A percentile compares a stretch with the other conserved stretches of the same genome.
phyloP scores from a whole-genome alignment of 2,113 vertebrate species.

The Catharus bicknelli region DNA sequence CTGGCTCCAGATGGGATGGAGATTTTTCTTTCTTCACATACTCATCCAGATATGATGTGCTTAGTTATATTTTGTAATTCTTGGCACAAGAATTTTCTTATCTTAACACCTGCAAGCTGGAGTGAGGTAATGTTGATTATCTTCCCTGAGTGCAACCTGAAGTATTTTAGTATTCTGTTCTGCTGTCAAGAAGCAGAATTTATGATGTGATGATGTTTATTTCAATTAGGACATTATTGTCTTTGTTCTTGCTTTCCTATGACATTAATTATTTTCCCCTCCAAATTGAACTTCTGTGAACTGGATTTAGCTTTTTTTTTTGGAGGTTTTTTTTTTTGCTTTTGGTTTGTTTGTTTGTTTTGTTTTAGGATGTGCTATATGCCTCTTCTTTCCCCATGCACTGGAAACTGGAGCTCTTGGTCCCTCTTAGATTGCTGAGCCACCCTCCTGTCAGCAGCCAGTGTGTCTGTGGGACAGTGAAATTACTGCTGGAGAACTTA shows the following conservation, averaged over 20 bases:
- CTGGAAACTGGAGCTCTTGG: constrained; percentile 5
- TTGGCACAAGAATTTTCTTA: background rate
- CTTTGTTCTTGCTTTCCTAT: background rate
- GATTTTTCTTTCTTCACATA: background rate
- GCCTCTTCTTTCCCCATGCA: background rate
- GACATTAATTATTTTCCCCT: background rate
- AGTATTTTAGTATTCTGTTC: background rate
- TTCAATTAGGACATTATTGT: background rate
- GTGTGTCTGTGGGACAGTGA: background rate
- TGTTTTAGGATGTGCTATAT: background rate
- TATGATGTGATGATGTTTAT: background rate
- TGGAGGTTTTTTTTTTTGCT: too few relatives aligned
- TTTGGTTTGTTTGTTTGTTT: background rate
- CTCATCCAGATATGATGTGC: background rate
- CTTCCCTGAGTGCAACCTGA: background rate
- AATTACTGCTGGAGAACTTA: constrained; percentile 5
- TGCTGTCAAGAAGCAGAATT: constrained; percentile 2
- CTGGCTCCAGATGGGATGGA: background rate
- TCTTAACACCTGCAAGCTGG: background rate
- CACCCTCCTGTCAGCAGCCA: constrained; percentile 4
- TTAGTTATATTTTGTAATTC: background rate
- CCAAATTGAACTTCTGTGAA: background rate
- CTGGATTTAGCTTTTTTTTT: background rate
- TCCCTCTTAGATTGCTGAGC: background rate
- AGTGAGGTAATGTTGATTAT: background rate